Base-by-base conservation (phyloP, 2,888 invertebrate genomes). In the Tillus elongatus region DNA sequence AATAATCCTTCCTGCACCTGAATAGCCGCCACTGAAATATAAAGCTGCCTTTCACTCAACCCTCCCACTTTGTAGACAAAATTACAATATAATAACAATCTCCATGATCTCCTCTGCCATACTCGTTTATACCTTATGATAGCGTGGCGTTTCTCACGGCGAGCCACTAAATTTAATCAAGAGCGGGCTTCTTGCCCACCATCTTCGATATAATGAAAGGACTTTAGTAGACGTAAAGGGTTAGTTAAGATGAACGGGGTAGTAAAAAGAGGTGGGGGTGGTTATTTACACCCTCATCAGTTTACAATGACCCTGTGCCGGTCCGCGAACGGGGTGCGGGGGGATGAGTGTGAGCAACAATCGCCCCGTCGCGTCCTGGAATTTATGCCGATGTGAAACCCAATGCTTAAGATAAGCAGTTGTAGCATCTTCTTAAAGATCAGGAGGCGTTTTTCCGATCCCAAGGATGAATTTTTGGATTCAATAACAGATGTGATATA, bases 271-370 rank as follows among this genome's bases (percentile, higher is more conserved):
- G 56, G 50, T 38, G 46, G 47, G 41, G 60, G 64, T 66, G 68
- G 62, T 71, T 72, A 72, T 73, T 73, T 72, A 73, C 73, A 68
- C 73, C 73, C 73, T 74, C 74, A 73, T 75, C 74, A 74, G 74
- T 75, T 74, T 74, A 73, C 72, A 72, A 74, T 74, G 74, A 74
- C 74, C 74, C 72, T 68, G 63, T 35, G 19, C n/a, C 13, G 39
- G 38, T 30, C 29, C 28, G 28, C 26, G 31, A 31, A 30, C 13
- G 14, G 32, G 13, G 15, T 4, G 32, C 6, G 32, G 32, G 11
- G 30, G 14, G 34, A 31, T 35, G 37, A 24, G n/a, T 27, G 24
- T 32, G 26, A 31, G 31, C n/a, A 44, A 46, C 49, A 44, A 42
- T 45, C 48, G 44, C 45, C 49, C 45, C 52, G 51, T 50, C 42